Base-by-base conservation (phyloP, 1,140 invertebrate species). In the Habropoda laboriosa region DNA sequence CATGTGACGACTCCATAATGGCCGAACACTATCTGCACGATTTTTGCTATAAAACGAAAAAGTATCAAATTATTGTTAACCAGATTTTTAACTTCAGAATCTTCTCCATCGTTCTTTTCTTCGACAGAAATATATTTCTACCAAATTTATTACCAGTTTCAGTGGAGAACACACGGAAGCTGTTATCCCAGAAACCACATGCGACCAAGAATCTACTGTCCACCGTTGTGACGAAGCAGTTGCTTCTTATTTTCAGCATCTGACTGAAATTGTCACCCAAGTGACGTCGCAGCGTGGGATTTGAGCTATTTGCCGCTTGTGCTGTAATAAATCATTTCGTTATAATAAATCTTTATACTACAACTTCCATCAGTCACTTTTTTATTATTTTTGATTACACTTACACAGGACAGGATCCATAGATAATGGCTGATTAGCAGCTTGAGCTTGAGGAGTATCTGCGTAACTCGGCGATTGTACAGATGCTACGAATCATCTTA, bases 101-200 rank as follows among this genome's bases (percentile, higher is more conserved):
- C 18, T n/a, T 21, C 30, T 35, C 4, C 21, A 3, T n/a, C 0
- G 7, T 21, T 32, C 32, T 12, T 21, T 24, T 30, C 4, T 18
- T 66, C 42, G 5, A 57, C 42, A 8, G 21, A 18, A n/a, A 18
- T 47, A 18, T 47, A 21, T 53, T 24, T 74, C 1, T 2, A 12
- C 57, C 21, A 58, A 71, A 1, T 77, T 53, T 0, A 42, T 80
- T 93, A 98, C 97, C 97, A 85, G 97, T 98, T 92, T 99, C 99
- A 0, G 98, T 98, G 55, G 97, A 98, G 93, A 99, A 99, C 3
- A 99, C 97, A 35, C 99, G 94, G 93, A 99, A 99, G 93, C 98
- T 99, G 92, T 99, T 99, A 92, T 99, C 99, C 97, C 99, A 99
- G 93, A 99, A 99, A 55, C 99, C 99, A 93, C 98, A 98, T n/a